Evolutionary conservation across 2,113 vertebrate genomes (phyloP).

Genomic region (Onychostoma macrolepis): DNA sequence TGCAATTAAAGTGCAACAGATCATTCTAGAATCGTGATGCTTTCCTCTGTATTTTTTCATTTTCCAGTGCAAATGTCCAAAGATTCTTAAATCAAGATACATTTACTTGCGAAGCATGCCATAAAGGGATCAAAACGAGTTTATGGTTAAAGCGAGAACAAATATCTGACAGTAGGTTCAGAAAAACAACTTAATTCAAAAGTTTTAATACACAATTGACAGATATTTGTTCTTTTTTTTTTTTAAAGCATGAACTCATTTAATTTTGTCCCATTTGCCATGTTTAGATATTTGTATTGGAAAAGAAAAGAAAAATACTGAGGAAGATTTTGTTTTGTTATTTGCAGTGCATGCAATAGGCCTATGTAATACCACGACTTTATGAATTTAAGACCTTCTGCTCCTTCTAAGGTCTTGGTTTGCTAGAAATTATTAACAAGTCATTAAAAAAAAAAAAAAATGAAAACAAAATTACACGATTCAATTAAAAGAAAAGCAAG

Average conservation of each 20-base stretch:
- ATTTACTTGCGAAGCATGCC: too few relatives aligned
- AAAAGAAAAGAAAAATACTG: too few relatives aligned
- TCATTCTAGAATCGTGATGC: not conserved
- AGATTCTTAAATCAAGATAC: not conserved
- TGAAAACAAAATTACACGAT: too few relatives aligned
- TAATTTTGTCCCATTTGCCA: not conserved
- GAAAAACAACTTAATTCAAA: too few relatives aligned
- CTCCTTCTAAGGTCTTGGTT: not conserved
- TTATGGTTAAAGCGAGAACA: too few relatives aligned
- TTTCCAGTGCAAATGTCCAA: not conserved
- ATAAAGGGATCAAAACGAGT: too few relatives aligned
- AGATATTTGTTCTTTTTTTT: too few relatives aligned
- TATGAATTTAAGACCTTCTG: not conserved
- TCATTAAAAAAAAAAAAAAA: too few relatives aligned
- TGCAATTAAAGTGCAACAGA: slow-evolving; percentile 2
- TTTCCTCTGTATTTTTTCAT: not conserved
- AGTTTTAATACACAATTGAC: not conserved
- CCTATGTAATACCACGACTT: not conserved
- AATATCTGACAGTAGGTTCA: too few relatives aligned
- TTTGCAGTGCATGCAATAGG: not conserved
- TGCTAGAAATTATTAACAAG: too few relatives aligned
- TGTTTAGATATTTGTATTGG: not conserved
- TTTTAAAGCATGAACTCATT: not conserved
- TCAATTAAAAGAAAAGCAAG: too few relatives aligned
- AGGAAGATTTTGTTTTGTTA: too few relatives aligned